Evolutionary conservation across 2,797 vertebrate species (phyloP).

Genomic region (Galaxias olidus): DNA sequence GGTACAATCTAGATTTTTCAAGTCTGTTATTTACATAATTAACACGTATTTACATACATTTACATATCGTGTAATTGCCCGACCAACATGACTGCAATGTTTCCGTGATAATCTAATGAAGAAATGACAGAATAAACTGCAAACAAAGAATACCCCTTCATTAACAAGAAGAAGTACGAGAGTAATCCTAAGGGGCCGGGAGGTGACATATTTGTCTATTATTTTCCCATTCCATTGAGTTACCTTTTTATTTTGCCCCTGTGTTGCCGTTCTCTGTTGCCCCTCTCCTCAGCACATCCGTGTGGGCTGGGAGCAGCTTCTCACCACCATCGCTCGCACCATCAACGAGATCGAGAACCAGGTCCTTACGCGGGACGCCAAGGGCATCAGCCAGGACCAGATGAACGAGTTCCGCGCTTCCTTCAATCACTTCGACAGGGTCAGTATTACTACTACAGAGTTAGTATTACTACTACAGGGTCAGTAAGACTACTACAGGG

Average conservation of each 20-base stretch:
- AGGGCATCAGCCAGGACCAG: conserved; percentile 97
- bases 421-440: conserved; percentile 99
- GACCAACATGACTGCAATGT: too few relatives aligned
- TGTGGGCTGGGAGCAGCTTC: conserved; percentile 97
- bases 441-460: conserved; percentile 89
- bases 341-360: conserved; percentile 98
- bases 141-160: too few relatives aligned
- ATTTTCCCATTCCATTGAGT: neutral
- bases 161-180: too few relatives aligned
- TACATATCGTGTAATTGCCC: neutral
- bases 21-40: neutral
- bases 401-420: conserved; percentile 97
- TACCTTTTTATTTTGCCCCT: neutral
- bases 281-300: conserved; percentile 86
- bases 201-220: neutral
- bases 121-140: too few relatives aligned
- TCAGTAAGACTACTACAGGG: conserved; percentile 98
- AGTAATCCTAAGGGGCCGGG: too few relatives aligned
- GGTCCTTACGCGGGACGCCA: conserved; percentile 94
- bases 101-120: too few relatives aligned
- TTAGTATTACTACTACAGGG: conserved; percentile 98
- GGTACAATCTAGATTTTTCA: conserved; percentile 75
- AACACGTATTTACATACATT: neutral
- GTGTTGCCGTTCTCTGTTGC: neutral
- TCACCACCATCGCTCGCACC: conserved; percentile 96